Base-by-base conservation (phyloP, 2,888 invertebrate species). In the Microctonus brassicae region DNA sequence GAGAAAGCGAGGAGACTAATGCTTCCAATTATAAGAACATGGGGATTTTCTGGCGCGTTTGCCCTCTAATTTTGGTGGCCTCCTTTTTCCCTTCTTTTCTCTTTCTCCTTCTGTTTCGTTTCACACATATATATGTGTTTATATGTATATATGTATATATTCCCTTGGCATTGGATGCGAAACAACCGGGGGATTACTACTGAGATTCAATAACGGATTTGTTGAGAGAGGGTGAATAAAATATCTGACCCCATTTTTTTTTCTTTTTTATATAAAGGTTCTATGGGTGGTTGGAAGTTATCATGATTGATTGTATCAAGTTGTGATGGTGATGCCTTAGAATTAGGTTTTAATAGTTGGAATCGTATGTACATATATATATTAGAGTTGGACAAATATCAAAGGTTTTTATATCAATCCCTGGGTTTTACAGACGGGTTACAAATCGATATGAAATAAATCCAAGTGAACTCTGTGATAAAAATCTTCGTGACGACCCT, bases 11-110 rank as follows among this genome's bases (percentile, higher is more conserved):
- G 68, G 67, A 60, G 17, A 47, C 67, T 75, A 74, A 69, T 75
- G 77, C 75, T 75, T 80, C 75, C 80, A 82, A 81, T 81, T 82
- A 80, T 78, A 80, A 79, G 77, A 80, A 81, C 74, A 73, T 75
- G 69, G 69, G 70, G 42, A 34, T 52, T 67, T 26, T 42, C 47
- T 26, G 39, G 36, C 20, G 63, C 69, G 67, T 73, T 29, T 29
- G 74, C 74, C 58, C 75, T 78, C 73, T 79, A 80, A 81, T 77
- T 79, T 76, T 57, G 29, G 29, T 69, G 60, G 20, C 58, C 67
- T 62, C 24, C 29, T 66, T n/a, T 58, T 62, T 61, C 61, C 53
- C 60, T 26, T 26, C 62, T 72, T 52, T 67, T 68, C 57, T 29
- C 29, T 5, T n/a, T 29, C 36, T 67, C 29, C 53, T 24, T 10